Base-by-base conservation (phyloP, 1,140 invertebrate species). In the Lasioglossum baleicum region DNA sequence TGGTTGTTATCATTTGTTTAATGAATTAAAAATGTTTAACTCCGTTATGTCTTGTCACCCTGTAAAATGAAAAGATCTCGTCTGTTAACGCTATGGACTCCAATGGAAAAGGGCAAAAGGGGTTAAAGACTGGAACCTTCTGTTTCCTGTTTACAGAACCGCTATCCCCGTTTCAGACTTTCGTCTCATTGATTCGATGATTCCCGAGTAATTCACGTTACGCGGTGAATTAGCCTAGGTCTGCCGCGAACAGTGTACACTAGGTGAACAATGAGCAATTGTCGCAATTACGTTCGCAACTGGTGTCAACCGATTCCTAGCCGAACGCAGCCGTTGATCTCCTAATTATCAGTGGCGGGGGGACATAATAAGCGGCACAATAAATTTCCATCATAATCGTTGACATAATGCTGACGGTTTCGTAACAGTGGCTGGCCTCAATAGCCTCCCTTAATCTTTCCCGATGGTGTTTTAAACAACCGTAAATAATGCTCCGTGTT, bases 401-500 rank as follows among this genome's bases (percentile, higher is more conserved):
- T 67, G 61, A 73, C 66, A 74, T 64, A 66, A 73, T 44, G 26
- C 61, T 35, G 31, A 15, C 26, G 15, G 42, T 80, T 75, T 80
- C 78, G 78, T 75, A 80, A 80, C 60, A 42, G 20, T 60, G 22
- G n/a, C 17, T 75, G 78, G 40, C 78, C 77, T 74, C 42, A 66
- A 80, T 80, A 80, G 42, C 17, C 20, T 67, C 63, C 51, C 74
- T 80, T 66, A 74, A 80, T 73, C 76, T 42, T 35, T 6, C 69
- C 40, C n/a, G 70, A 17, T 58, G 56, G 7, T n/a, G 17, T 67
- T 82, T 80, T 79, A 76, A 65, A 31, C 61, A 56, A 56, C 58
- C 67, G 72, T 78, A 66, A 84, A 84, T 73, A 84, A 83, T 72
- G 82, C 6, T 22, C 35, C 31, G 35, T 35, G 42, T 65, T 77